A percentile compares a stretch with the other conserved stretches of the same genome.
phyloP scores from a whole-genome alignment of 2,888 invertebrate genomes.

The Macrophya annulata region DNA sequence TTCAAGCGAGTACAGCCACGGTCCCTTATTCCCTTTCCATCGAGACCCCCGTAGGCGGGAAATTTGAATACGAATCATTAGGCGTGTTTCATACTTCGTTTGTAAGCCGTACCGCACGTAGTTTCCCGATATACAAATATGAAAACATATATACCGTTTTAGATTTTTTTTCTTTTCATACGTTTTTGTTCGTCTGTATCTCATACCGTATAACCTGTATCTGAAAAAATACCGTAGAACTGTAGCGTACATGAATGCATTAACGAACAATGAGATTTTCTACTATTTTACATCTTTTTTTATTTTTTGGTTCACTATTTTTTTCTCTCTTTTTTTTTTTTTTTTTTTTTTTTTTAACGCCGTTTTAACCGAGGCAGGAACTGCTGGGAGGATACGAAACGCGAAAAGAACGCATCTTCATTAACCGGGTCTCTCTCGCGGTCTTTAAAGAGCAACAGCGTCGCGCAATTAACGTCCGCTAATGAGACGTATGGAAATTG shows the following conservation, averaged over 20 bases:
- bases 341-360: background rate
- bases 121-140: background rate
- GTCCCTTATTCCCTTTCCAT: background rate
- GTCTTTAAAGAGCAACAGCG: slow-evolving; percentile 44
- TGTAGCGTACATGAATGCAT: no score
- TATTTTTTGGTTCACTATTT: no score
- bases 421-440: slow-evolving; percentile 22
- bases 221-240: no score
- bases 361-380: background rate
- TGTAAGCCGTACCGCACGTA: background rate
- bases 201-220: background rate
- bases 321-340: background rate
- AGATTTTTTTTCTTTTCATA: background rate
- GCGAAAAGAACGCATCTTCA: slow-evolving; percentile 37
- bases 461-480: slow-evolving; percentile 40
- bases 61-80: slow-evolving; percentile 51
- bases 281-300: no score
- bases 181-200: background rate
- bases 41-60: background rate
- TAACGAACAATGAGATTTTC: background rate
- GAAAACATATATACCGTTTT: background rate
- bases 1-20: background rate
- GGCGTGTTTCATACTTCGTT: slow-evolving; percentile 33
- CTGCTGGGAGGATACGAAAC: background rate
- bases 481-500: slow-evolving; percentile 48